Conservation (phyloP, 2,797 vertebrate species). For the Coracias cyanogaster region DNA sequence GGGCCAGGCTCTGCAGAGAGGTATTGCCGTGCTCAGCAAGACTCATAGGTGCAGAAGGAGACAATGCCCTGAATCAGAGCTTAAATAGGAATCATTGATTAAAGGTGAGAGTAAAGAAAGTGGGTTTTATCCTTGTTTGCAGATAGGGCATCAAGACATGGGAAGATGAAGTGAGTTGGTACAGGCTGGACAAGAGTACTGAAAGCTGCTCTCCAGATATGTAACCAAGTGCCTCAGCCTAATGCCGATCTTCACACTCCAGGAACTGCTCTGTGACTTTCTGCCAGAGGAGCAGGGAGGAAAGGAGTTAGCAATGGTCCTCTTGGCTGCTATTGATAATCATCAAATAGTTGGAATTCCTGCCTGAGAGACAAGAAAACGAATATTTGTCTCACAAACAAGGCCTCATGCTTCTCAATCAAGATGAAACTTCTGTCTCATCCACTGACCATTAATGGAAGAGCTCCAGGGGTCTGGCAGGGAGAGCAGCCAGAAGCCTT, state of each 20-base stretch:
- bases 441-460: conserved; percentile 26
- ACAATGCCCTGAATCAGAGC: background rate
- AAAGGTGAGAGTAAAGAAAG: background rate
- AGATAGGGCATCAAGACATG: background rate
- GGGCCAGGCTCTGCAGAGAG: background rate
- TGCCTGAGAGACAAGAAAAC: background rate
- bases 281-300: background rate
- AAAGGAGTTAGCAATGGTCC: background rate
- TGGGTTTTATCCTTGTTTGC: background rate
- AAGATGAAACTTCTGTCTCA: conserved; percentile 23
- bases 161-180: background rate
- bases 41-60: accelerated
- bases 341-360: conserved; percentile 21
- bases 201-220: background rate
- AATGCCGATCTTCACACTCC: background rate
- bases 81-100: background rate
- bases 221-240: background rate
- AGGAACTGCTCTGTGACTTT: background rate
- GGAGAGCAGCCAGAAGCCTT: background rate
- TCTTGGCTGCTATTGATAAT: conserved; percentile 16
- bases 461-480: background rate
- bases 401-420: background rate
- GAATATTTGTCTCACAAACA: background rate
- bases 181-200: background rate
- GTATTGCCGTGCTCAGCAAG: background rate